Conservation (phyloP, 2,888 invertebrate genomes). For the Noctuana brunneofusca region DNA sequence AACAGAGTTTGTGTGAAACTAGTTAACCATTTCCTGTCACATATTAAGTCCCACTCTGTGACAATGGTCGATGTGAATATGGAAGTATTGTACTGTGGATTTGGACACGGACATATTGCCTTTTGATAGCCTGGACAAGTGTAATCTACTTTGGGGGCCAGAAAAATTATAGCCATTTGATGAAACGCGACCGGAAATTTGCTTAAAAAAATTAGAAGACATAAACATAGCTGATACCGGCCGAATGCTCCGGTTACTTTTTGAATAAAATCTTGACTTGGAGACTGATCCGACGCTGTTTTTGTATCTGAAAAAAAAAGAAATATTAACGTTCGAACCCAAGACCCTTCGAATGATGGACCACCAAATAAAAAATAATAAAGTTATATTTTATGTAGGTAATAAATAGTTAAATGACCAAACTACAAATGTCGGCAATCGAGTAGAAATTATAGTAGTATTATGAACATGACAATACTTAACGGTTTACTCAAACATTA, state of each 20-base stretch:
- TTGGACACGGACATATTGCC: slow-evolving; percentile 80
- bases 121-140: slow-evolving; percentile 51
- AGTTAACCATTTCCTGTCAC: slow-evolving; percentile 84
- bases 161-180: slow-evolving; percentile 78
- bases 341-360: too few relatives aligned
- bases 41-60: slow-evolving; percentile 90
- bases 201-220: slow-evolving; percentile 63
- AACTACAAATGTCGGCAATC: too few relatives aligned
- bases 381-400: too few relatives aligned
- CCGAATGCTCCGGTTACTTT: slow-evolving; percentile 76
- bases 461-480: too few relatives aligned
- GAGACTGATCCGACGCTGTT: slow-evolving; percentile 41
- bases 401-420: too few relatives aligned
- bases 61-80: slow-evolving; percentile 87
- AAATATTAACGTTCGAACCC: neutral
- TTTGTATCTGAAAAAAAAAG: slow-evolving; percentile 44
- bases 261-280: slow-evolving; percentile 61
- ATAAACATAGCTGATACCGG: slow-evolving; percentile 74
- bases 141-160: slow-evolving; percentile 69
- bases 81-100: slow-evolving; percentile 84
- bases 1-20: slow-evolving; percentile 89
- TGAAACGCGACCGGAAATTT: slow-evolving; percentile 78
- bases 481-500: too few relatives aligned
- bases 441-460: too few relatives aligned
- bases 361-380: too few relatives aligned